Evolutionary conservation across 2,113 vertebrate genomes (phyloP).

Genomic region (Ginglymostoma cirratum): DNA sequence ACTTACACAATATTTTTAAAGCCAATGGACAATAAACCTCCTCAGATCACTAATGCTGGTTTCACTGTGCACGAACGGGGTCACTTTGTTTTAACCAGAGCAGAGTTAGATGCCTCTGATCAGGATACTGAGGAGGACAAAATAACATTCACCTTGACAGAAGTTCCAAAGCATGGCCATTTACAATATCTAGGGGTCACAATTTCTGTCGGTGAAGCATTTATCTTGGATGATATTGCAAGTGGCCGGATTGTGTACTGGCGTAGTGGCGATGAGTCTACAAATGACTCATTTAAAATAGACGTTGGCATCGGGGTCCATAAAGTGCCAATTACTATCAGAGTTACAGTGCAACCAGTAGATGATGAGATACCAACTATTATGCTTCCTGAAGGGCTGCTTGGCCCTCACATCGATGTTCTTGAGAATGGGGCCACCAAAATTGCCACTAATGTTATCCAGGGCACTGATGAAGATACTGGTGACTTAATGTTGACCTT

Average conservation of each 20-base stretch:
- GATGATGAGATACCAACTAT: constrained; percentile 46
- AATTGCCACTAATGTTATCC: constrained; percentile 47
- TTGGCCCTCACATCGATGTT: constrained; percentile 49
- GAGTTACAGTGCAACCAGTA: constrained; percentile 45
- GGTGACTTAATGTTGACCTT: constrained; percentile 49
- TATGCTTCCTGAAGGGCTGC: constrained; percentile 39
- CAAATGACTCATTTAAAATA: constrained; percentile 48
- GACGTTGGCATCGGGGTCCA: constrained; percentile 52
- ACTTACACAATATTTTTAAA: constrained; percentile 54
- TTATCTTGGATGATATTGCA: constrained; percentile 61
- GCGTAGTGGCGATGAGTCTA: constrained; percentile 45
- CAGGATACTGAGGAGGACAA: constrained; percentile 65
- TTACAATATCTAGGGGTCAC: constrained; percentile 62
- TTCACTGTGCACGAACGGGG: constrained; percentile 48
- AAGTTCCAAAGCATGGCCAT: constrained; percentile 58
- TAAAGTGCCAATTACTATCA: constrained; percentile 47
- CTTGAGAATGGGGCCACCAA: constrained; percentile 50
- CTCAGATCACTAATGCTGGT: constrained; percentile 52
- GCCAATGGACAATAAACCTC: constrained; percentile 52
- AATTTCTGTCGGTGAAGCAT: constrained; percentile 58
- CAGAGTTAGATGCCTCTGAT: constrained; percentile 66
- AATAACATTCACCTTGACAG: constrained; percentile 59
- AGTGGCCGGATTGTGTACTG: constrained; percentile 60
- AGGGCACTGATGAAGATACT: constrained; percentile 46
- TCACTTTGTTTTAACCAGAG: constrained; percentile 48